Conservation (phyloP, 2,113 vertebrate genomes). For the Ciconia stormi region DNA sequence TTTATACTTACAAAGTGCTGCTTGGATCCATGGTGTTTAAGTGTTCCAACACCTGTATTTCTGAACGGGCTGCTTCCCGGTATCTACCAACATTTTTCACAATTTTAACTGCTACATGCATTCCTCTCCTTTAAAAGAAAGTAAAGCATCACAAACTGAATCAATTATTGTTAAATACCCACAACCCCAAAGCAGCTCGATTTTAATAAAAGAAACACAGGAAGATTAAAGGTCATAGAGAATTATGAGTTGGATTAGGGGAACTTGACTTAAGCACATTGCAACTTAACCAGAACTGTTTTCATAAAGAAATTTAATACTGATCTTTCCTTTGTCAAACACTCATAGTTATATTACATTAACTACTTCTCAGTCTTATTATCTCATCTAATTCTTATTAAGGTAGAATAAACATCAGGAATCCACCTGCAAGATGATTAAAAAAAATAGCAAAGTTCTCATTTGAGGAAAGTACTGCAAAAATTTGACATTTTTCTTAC, state of each 20-base stretch:
- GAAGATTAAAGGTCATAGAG: not conserved
- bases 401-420: not conserved
- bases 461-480: not conserved
- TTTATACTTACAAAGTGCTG: slow-evolving; percentile 77
- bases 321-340: not conserved
- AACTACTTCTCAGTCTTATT: not conserved
- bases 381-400: not conserved
- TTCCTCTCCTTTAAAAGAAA: slow-evolving; percentile 76
- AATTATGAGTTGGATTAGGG: not conserved
- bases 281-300: not conserved
- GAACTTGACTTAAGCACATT: not conserved
- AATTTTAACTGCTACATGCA: slow-evolving; percentile 94
- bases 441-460: not conserved
- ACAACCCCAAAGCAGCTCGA: not conserved
- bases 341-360: not conserved
- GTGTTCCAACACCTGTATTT: slow-evolving; percentile 92
- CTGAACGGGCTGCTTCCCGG: slow-evolving; percentile 92
- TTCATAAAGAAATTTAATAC: not conserved
- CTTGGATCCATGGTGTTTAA: slow-evolving; percentile 87
- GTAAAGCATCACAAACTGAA: not conserved
- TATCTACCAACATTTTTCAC: slow-evolving; percentile 98
- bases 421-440: not conserved
- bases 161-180: not conserved
- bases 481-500: not conserved
- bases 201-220: not conserved